These are phyloP conservation scores for Trichomycterus rosablanca DNA, from an alignment of 2,113 vertebrate genomes.

Conservation along the genomic window DNA sequence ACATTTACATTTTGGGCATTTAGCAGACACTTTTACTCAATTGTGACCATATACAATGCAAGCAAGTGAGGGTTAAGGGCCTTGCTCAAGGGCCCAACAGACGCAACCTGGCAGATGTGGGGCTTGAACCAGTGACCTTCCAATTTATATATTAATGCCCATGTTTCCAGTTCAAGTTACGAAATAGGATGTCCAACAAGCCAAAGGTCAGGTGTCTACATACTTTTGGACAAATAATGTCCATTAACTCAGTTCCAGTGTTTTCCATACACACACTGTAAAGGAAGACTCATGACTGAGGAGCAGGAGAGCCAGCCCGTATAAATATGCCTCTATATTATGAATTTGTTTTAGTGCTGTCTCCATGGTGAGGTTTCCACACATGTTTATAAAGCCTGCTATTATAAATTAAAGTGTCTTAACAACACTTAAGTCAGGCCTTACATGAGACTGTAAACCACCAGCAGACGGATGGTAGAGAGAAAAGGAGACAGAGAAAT, in stretches of 20 bases:
- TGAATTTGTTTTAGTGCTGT: conserved; percentile 76
- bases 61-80: no score
- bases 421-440: conserved; percentile 69
- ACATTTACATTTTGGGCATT: no score
- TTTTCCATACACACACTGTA: conserved; percentile 22
- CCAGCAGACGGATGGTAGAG: conserved; percentile 39
- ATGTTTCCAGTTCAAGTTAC: no score
- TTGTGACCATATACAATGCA: no score
- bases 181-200: no score
- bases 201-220: no score
- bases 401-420: conserved; percentile 74
- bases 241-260: conserved; percentile 39
- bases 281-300: conserved; percentile 33
- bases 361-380: conserved; percentile 73
- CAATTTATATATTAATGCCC: no score
- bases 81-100: no score
- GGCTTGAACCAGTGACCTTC: no score
- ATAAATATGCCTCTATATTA: conserved; percentile 72
- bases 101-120: no score
- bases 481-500: conserved; percentile 42
- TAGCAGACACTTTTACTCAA: no score
- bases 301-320: conserved; percentile 55
- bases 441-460: conserved; percentile 50
- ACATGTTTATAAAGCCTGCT: conserved; percentile 71
- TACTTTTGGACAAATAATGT: no score